Base-by-base conservation (phyloP, 1,140 invertebrate genomes). In the Drosophila repleta region DNA sequence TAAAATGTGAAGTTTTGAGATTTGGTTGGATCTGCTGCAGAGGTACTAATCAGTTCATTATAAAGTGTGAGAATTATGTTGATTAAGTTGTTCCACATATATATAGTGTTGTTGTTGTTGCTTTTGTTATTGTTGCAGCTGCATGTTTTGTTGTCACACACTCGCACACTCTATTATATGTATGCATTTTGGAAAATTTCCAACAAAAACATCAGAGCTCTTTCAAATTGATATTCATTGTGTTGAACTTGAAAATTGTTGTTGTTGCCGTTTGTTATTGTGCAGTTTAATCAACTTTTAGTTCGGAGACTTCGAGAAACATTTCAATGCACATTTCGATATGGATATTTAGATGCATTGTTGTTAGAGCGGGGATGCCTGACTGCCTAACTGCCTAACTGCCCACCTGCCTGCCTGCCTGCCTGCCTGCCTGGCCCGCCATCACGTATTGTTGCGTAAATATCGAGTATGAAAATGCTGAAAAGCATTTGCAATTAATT, bases 261-360 rank as follows among this genome's bases (percentile, higher is more conserved):
- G 82, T 76, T 79, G 77, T 79, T 87, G 81, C 56, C 78, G 63
- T 78, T 79, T 84, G 82, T 85, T 82, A 87, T 85, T 87, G 82
- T 85, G 70, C 83, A 87, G 82, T 88, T 87, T 87, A 87, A 87
- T 88, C 83, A 87, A 87, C 82, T 87, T 87, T 87, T 87, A 65
- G 75, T 73, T 55, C 52, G 67, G 80, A 75, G 65, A 68, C 69
- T 81, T 85, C 82, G 82, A 85, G 82, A 87, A 85, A 78, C 85
- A 66, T 75, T 87, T 85, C 70, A 76, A 71, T 85, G 82, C 84
- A 35, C 32, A 87, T 87, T 85, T 85, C 74, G 75, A 85, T 82
- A 78, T 70, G 71, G 71, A 11, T 37, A 74, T 43, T 78, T 69
- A 78, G 58, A 79, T 65, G 55, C 70, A 57, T 48, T 65, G 55